Conservation (phyloP, 1,140 invertebrate species). For the Ladona fulva region DNA sequence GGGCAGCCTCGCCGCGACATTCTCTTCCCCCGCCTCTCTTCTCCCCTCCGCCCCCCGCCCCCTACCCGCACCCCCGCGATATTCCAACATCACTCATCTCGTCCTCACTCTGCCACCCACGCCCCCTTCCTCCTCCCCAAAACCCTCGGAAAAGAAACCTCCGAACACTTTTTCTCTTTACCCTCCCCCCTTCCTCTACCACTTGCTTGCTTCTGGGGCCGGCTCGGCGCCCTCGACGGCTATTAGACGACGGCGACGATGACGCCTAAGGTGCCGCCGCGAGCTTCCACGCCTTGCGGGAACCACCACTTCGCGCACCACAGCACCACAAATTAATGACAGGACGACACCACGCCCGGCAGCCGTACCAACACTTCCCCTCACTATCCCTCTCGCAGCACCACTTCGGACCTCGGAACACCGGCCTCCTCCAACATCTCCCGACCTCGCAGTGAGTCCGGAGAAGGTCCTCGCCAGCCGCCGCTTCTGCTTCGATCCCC, state of each 20-base stretch:
- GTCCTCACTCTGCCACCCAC: not conserved
- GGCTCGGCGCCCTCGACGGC: not conserved
- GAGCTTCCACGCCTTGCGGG: too few species aligned
- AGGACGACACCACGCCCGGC: too few species aligned
- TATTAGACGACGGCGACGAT: not conserved
- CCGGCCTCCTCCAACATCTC: not conserved
- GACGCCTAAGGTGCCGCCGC: too few species aligned
- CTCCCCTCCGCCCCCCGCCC: constrained; percentile 1
- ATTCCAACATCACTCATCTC: constrained; percentile 9
- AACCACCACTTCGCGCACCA: too few species aligned
- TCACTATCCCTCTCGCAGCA: not conserved
- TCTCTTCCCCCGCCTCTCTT: constrained; percentile 6
- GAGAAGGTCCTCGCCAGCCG: not conserved
- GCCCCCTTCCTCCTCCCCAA: not conserved
- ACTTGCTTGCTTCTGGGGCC: not conserved
- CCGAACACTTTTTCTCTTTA: not conserved
- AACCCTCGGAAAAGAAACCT: not conserved
- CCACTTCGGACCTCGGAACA: not conserved
- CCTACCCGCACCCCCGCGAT: constrained; percentile 3
- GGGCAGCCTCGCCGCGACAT: constrained; percentile 3
- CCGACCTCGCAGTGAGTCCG: not conserved
- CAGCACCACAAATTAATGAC: too few species aligned
- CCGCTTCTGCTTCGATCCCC: not conserved
- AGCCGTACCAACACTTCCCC: too few species aligned
- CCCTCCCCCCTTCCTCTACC: not conserved